Percentiles rank a stretch among this genome's conserved stretches.
Evolutionary conservation across 1,140 invertebrate species (phyloP).

Genomic region (Hycleus cichorii): DNA sequence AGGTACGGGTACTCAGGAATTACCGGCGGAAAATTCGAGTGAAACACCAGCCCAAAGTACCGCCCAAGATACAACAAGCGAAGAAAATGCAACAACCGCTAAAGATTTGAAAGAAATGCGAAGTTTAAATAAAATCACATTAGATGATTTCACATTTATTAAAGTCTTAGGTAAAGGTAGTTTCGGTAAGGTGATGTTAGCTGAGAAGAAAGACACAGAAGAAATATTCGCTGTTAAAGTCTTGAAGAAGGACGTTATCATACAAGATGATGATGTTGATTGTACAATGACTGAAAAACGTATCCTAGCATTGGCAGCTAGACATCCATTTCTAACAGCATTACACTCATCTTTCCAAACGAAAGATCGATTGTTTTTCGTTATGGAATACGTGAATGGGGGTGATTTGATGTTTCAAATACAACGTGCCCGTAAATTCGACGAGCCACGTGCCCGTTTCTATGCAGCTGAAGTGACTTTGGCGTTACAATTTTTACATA

Average conservation of each 20-base stretch:
- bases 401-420: constrained; percentile 99
- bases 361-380: constrained; percentile 75
- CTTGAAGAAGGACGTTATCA: constrained; percentile 97
- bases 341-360: constrained; percentile 99
- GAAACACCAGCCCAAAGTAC: constrained; percentile 16
- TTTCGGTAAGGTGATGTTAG: constrained; percentile 99
- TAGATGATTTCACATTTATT: constrained; percentile 89
- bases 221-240: constrained; percentile 98
- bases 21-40: background rate
- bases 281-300: constrained; percentile 99
- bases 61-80: no score
- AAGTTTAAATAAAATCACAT: constrained; percentile 43
- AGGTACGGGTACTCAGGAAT: constrained; percentile 10
- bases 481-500: constrained; percentile 95
- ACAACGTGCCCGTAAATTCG: constrained; percentile 95
- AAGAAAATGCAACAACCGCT: no score
- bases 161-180: constrained; percentile 99
- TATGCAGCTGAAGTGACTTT: constrained; percentile 99
- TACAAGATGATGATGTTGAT: constrained; percentile 99
- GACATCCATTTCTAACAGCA: constrained; percentile 96
- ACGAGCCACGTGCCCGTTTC: constrained; percentile 90
- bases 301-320: constrained; percentile 89
- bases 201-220: constrained; percentile 87
- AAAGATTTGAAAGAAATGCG: no score
- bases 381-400: constrained; percentile 99